Evolutionary conservation across 1,140 invertebrate genomes (phyloP), one percentile per base, ranked within the genome.

Genomic region (Drosophila pallidifrons): DNA sequence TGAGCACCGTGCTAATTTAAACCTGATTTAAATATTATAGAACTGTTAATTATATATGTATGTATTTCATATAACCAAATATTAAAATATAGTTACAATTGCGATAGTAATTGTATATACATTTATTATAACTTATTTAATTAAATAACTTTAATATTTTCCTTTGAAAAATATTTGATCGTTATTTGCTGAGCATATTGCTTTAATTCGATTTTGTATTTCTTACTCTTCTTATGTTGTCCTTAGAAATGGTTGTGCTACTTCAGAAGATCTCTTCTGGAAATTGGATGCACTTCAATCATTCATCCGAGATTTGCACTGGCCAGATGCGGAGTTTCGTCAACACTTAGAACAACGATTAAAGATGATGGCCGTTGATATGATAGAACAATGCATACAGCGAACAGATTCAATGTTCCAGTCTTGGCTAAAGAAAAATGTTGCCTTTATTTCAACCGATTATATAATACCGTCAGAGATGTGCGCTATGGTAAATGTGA

Each of bases 401-500:
- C 95, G 97, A 94, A 96, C 96, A 1, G 96, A 96, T 79, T 91
- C 94, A 3, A 95, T 96, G 11, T 96, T 98, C 90, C 97, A 99
- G 93, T 95, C 96, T 13, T 99, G 98, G 97, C 93, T 99, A 64
- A 99, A 99, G 93, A 99, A 99, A 93, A 98, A 98, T 55, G 96
- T 98, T 45, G 98, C 97, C 2, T 98, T 98, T 91, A 97, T 96
- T 92, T 98, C 98, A 7, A 99, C 98, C 32, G 99, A 99, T 94
- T 99, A 99, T 93, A 97, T 99, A 69, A 95, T 99, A 75, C 98
- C 98, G 1, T 96, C 97, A 5, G 99, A 99, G 94, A 98, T 99
- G 93, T 99, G 99, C 94, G 98, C 98, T 7, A 99, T 99, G 99
- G 98, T 99, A 82, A 99, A 99, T 94, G 98, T 99, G 71, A 98